Conservation (phyloP, 2,888 invertebrate genomes). For the Zygaena filipendulae region DNA sequence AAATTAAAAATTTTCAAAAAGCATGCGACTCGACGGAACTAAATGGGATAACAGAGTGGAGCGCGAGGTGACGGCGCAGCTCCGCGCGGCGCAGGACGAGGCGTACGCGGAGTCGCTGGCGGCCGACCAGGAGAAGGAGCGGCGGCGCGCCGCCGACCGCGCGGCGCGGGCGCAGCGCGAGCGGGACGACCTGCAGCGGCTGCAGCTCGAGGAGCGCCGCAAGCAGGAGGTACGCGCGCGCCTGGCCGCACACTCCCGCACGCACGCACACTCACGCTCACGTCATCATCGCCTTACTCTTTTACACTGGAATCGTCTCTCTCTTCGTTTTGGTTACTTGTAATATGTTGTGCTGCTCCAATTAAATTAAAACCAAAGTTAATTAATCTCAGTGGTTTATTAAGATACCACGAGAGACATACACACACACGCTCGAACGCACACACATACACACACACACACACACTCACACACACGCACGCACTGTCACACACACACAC, state of each 20-base stretch:
- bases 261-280: slow-evolving; percentile 15
- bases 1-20: too few relatives aligned
- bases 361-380: too few relatives aligned
- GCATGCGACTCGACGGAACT: too few relatives aligned
- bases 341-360: too few relatives aligned
- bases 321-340: too few relatives aligned
- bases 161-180: slow-evolving; percentile 40
- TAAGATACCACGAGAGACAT: too few relatives aligned
- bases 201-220: slow-evolving; percentile 29
- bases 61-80: slow-evolving; percentile 84
- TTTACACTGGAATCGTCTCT: too few relatives aligned
- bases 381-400: too few relatives aligned
- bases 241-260: slow-evolving; percentile 2
- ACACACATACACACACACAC: too few relatives aligned
- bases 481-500: too few relatives aligned
- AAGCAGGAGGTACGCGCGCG: slow-evolving; percentile 20
- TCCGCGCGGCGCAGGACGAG: slow-evolving; percentile 92
- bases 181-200: slow-evolving; percentile 42
- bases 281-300: not conserved
- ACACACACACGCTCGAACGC: too few relatives aligned
- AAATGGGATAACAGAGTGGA: slow-evolving; percentile 80
- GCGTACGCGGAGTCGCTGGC: slow-evolving; percentile 91
- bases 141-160: slow-evolving; percentile 64
- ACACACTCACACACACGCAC: too few relatives aligned
- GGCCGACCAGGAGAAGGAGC: slow-evolving; percentile 96